Conservation (phyloP, 2,113 vertebrate species). For the Myotis davidii region DNA sequence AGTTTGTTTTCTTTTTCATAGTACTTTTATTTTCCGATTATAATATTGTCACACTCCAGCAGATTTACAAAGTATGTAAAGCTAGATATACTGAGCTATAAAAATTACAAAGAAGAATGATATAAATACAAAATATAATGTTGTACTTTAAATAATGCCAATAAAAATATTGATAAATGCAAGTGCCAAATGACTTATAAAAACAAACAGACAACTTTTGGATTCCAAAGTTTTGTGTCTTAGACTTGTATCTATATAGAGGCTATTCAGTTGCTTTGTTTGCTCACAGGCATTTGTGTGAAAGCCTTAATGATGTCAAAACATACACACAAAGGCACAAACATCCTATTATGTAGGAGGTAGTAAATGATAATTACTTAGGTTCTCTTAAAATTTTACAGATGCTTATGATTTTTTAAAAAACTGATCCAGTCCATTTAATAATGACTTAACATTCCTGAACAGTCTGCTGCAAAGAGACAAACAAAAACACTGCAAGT, state of each 20-base stretch:
- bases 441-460: neutral
- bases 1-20: neutral
- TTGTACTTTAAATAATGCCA: slow-evolving; percentile 6
- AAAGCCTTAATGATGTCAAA: slow-evolving; percentile 13
- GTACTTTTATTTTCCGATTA: neutral
- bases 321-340: neutral
- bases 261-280: neutral
- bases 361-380: neutral
- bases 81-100: neutral
- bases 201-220: neutral
- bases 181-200: neutral
- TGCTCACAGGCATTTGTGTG: neutral
- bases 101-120: neutral
- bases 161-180: neutral
- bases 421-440: neutral
- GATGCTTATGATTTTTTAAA: neutral
- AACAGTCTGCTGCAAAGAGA: neutral
- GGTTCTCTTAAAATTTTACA: neutral
- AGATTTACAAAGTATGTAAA: neutral
- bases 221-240: neutral
- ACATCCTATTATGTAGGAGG: neutral
- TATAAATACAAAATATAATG: neutral
- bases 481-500: neutral
- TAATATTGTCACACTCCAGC: neutral
- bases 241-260: neutral